These are phyloP conservation scores for Nasalis larvatus DNA, from an alignment of 2,113 vertebrate species.

Conservation along the genomic window DNA sequence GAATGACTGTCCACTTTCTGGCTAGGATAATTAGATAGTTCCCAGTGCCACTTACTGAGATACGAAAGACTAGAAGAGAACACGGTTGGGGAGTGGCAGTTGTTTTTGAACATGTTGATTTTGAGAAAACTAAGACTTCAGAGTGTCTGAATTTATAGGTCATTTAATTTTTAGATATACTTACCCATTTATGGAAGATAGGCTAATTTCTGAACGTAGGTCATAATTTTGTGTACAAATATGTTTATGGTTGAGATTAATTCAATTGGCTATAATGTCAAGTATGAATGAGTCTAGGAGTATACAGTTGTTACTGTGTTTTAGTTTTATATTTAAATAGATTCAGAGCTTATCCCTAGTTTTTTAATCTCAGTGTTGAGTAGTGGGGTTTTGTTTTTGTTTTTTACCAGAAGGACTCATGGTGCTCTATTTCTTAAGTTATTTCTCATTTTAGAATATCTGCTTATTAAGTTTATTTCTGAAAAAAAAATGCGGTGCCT, in stretches of 20 bases:
- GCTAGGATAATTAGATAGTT: not conserved
- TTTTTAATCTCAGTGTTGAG: not conserved
- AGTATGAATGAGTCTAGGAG: not conserved
- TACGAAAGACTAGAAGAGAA: not conserved
- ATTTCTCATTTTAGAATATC: not conserved
- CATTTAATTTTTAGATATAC: not conserved
- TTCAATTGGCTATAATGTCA: not conserved
- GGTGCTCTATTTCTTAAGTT: not conserved
- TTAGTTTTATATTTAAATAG: conserved; percentile 26
- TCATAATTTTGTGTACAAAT: not conserved
- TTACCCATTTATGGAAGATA: not conserved
- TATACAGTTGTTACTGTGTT: not conserved
- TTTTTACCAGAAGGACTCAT: not conserved
- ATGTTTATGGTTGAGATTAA: not conserved
- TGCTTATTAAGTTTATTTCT: not conserved
- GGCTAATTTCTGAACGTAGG: not conserved
- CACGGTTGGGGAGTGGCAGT: not conserved
- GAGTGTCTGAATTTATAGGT: not conserved
- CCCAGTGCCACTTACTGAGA: not conserved
- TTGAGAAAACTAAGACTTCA: not conserved
- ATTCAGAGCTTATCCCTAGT: not conserved
- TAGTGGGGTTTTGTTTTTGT: not conserved
- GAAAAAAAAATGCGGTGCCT: not conserved
- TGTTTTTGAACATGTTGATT: not conserved
- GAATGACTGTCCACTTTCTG: not conserved